Evolutionary conservation across 1,140 invertebrate species (phyloP).

Genomic region (Drosophila erecta): DNA sequence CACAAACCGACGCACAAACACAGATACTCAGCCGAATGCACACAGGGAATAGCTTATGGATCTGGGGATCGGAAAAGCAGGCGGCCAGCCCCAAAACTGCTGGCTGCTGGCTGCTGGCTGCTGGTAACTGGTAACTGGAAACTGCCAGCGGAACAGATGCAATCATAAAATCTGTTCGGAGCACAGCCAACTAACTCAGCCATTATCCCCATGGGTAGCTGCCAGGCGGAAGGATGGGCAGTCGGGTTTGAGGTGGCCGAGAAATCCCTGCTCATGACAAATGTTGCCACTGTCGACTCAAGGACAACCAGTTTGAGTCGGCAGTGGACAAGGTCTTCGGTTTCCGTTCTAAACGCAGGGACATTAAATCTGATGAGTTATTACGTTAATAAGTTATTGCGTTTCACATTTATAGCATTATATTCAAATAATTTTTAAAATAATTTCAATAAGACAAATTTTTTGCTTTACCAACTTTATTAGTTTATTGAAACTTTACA

Average conservation of each 20-base stretch:
- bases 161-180: conserved; percentile 68
- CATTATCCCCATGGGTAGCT: conserved; percentile 30
- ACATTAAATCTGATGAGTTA: neutral
- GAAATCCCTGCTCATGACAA: conserved; percentile 62
- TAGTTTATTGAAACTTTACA: no score
- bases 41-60: conserved; percentile 65
- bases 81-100: conserved; percentile 19
- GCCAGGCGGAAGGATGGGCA: neutral
- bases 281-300: conserved; percentile 45
- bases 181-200: conserved; percentile 36
- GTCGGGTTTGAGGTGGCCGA: conserved; percentile 3
- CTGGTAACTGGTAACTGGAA: conserved; percentile 28
- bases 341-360: neutral
- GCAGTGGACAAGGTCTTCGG: neutral
- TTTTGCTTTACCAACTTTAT: no score
- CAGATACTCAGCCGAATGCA: conserved; percentile 11
- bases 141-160: conserved; percentile 48
- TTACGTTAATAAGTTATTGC: neutral
- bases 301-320: conserved; percentile 19
- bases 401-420: neutral
- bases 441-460: no score
- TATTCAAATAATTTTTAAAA: neutral
- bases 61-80: conserved; percentile 29
- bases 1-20: conserved; percentile 25
- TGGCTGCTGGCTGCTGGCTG: neutral